Conservation (phyloP, 1,140 invertebrate genomes). For the Apolygus lucorum region DNA sequence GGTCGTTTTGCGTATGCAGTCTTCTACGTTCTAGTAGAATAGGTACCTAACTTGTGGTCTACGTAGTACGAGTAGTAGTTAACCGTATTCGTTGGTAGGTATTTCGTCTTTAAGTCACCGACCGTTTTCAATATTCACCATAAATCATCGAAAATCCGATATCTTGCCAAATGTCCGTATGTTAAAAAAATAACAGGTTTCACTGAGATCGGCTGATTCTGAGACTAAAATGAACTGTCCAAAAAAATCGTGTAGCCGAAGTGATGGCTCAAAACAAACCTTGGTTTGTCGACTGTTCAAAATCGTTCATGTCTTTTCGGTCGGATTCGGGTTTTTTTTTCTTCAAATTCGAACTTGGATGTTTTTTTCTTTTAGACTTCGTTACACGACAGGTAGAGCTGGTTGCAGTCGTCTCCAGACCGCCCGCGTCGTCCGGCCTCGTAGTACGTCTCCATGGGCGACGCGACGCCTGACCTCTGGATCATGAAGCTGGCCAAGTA, state of each 20-base stretch:
- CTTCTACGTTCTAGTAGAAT: no score
- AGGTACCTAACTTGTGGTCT: no score
- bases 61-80: no score
- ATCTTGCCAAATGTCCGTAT: no score
- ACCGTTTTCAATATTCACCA: no score
- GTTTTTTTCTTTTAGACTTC: slow-evolving; percentile 52
- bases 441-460: slow-evolving; percentile 68
- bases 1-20: no score
- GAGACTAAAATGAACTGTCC: no score
- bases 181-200: no score
- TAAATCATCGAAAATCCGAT: no score
- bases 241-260: neutral
- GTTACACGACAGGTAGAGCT: slow-evolving; percentile 74
- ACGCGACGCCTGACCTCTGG: slow-evolving; percentile 57
- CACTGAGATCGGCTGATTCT: no score
- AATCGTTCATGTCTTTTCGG: neutral
- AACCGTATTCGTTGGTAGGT: no score
- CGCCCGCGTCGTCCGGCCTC: slow-evolving; percentile 67
- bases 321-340: neutral
- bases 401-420: slow-evolving; percentile 71
- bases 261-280: neutral
- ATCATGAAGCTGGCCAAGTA: slow-evolving; percentile 77
- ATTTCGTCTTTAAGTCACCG: no score
- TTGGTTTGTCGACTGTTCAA: neutral
- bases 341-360: neutral